Evolutionary conservation across 2,888 invertebrate genomes (phyloP), one percentile per base, ranked within the genome.

Genomic region (Allacma fusca): DNA sequence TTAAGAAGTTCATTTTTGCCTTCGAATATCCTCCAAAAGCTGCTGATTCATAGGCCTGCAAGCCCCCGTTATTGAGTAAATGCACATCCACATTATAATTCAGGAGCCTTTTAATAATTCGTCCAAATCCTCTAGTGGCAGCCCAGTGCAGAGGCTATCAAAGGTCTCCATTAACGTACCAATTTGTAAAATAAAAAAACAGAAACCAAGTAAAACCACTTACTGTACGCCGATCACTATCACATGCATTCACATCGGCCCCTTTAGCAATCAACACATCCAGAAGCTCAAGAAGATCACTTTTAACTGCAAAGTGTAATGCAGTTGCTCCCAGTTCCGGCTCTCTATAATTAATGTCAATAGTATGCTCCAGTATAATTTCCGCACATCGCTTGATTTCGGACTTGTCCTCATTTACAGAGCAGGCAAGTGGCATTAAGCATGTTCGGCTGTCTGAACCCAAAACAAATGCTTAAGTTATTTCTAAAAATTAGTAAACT

Each of bases 1-100:
- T 34, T 34, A 34, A 34, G 34, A 9, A n/a, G n/a, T n/a, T n/a
- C n/a, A n/a, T n/a, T n/a, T n/a, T n/a, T n/a, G n/a, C n/a, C n/a
- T n/a, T n/a, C n/a, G n/a, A n/a, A n/a, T n/a, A n/a, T n/a, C 78
- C 77, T 13, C 67, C 68, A 13, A 80, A 73, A 34, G 77, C 77
- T 5, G 81, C 80, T 0, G 77, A 1, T 16, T 81, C 81, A 44
- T 57, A 40, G 1, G 78, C 73, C 19, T 44, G 71, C 16, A 40
- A 72, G 40, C 80, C 81, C 26, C n/a, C 16, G 0, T 21, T 5
- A 71, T 62, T 76, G 28, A 76, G 23, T 23, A 40, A 28, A n/a
- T 70, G 28, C n/a, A 68, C 2, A 59, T 70, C 43, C 7, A 70
- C 65, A 34, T 26, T n/a, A 43, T 34, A 40, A 1, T 64, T 16